These are phyloP conservation scores for Lepetodrilus schrolli DNA, from an alignment of 2,888 invertebrate species.

Conservation along the genomic window DNA sequence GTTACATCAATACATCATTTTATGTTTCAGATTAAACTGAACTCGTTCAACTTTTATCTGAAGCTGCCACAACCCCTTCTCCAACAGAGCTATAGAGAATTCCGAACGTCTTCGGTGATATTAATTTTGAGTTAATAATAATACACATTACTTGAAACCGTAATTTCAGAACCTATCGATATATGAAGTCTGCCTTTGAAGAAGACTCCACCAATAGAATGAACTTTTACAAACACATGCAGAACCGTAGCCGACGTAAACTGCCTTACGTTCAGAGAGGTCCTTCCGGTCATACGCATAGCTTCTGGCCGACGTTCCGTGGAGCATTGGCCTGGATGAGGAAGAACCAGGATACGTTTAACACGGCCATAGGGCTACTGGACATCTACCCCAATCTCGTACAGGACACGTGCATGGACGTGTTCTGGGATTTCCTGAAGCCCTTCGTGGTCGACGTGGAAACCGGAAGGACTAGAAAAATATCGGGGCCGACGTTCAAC, in stretches of 20 bases:
- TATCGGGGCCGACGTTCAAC: not conserved
- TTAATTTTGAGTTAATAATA: too few species aligned
- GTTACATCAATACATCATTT: too few species aligned
- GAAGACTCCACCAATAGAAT: not conserved
- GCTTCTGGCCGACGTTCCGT: conserved; percentile 40
- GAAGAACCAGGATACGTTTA: conserved; percentile 35
- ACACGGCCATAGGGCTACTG: conserved; percentile 38
- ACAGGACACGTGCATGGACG: conserved; percentile 37
- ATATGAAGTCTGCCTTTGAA: not conserved
- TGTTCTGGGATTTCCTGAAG: conserved; percentile 32
- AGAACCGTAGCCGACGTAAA: conserved; percentile 28
- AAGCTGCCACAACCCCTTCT: too few species aligned
- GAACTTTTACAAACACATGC: conserved; percentile 21
- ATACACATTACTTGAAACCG: too few species aligned
- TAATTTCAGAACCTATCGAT: too few species aligned
- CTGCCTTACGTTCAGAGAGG: conserved; percentile 31
- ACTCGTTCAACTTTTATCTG: too few species aligned
- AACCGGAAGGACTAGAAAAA: not conserved
- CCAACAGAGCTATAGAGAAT: too few species aligned
- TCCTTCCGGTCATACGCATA: not conserved
- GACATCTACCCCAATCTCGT: conserved; percentile 42
- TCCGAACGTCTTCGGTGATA: too few species aligned
- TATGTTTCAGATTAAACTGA: too few species aligned
- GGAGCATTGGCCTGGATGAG: conserved; percentile 42
- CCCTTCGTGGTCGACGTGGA: conserved; percentile 23